Evolutionary conservation across 2,797 vertebrate species (phyloP).

Genomic region (Myioborus miniatus): DNA sequence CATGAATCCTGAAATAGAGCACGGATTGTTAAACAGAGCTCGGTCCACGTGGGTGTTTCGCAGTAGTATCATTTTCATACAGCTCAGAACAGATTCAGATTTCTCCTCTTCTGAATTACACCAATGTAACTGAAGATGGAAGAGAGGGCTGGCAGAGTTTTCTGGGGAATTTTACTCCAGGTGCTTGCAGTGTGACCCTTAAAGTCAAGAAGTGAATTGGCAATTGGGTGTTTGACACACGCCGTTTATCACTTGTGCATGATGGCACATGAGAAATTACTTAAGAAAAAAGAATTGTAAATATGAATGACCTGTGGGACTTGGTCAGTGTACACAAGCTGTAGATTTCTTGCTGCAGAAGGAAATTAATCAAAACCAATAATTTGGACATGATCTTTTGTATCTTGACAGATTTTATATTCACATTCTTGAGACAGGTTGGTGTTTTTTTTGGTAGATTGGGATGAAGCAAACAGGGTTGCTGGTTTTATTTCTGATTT

Average conservation of each 20-base stretch:
- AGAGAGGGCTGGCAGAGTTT: not conserved
- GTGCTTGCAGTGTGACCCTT: not conserved
- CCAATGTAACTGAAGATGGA: not conserved
- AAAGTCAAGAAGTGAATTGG: slow-evolving; percentile 14
- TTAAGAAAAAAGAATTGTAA: slow-evolving; percentile 3
- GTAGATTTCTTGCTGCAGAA: not conserved
- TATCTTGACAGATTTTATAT: not conserved
- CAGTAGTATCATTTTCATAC: not conserved
- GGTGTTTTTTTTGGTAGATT: not conserved
- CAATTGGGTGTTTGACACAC: not conserved
- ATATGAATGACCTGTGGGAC: slow-evolving; percentile 1
- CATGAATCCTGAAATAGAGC: not conserved
- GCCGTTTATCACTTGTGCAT: not conserved
- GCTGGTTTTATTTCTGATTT: not conserved
- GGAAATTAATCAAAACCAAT: not conserved
- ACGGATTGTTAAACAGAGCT: not conserved
- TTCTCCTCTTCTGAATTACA: not conserved
- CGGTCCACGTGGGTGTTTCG: not conserved
- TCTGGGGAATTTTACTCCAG: not conserved
- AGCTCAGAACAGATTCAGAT: not conserved
- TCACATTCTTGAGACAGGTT: not conserved
- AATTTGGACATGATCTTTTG: not conserved
- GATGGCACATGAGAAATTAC: not conserved
- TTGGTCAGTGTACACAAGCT: not conserved
- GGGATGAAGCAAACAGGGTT: not conserved